phyloP scores from a whole-genome alignment of 2,888 invertebrate genomes.

The Lochmaea capreae region DNA sequence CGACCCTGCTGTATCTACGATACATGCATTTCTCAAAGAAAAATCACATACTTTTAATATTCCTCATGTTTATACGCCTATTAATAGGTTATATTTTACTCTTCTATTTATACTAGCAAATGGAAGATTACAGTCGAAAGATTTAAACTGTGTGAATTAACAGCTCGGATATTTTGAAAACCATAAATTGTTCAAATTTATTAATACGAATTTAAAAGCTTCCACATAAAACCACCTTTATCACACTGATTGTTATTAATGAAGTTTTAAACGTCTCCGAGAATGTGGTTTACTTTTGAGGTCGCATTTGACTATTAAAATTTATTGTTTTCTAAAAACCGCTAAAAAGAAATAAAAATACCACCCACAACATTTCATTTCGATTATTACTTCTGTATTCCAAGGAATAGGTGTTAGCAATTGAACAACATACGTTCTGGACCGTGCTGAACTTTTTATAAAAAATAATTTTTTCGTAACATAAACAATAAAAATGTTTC shows the following conservation, averaged over 20 bases:
- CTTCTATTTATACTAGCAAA: constrained; percentile 9
- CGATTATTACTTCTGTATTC: too few species aligned
- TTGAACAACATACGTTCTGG: too few species aligned
- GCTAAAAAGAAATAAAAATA: not conserved
- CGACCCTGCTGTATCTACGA: not conserved
- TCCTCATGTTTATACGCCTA: constrained; percentile 11
- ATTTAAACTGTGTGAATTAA: constrained; percentile 37
- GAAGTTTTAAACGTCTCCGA: constrained; percentile 22
- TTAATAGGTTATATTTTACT: constrained; percentile 18
- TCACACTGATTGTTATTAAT: constrained; percentile 30
- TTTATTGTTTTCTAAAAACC: not conserved
- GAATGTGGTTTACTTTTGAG: not conserved
- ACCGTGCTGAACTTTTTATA: too few species aligned
- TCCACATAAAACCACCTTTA: constrained; percentile 32
- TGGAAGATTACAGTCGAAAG: constrained; percentile 28
- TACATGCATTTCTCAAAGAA: not conserved
- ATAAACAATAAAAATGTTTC: too few species aligned
- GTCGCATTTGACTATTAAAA: not conserved
- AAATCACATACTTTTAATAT: constrained; percentile 1
- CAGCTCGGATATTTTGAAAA: constrained; percentile 35
- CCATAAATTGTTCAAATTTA: constrained; percentile 40
- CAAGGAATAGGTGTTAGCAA: too few species aligned
- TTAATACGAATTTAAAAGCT: constrained; percentile 37
- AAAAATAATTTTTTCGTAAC: too few species aligned
- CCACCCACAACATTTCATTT: too few species aligned